phyloP scores from a whole-genome alignment of 2,797 vertebrate species.

The Ficedula albicollis region DNA sequence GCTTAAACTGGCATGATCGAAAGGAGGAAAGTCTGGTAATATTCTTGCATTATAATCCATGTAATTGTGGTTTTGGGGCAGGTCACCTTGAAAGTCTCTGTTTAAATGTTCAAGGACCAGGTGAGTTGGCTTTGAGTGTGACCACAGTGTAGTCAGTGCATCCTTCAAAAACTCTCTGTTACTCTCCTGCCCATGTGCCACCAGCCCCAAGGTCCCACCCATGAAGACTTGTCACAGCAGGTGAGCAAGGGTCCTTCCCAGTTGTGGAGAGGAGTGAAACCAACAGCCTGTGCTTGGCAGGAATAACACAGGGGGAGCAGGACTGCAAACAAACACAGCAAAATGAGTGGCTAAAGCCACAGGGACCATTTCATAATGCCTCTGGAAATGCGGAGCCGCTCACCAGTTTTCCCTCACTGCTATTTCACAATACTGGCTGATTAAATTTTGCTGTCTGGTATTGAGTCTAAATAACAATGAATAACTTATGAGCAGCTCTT shows the following conservation, averaged over 20 bases:
- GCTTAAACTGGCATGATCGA: background rate
- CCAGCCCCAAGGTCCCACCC: background rate
- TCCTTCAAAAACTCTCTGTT: background rate
- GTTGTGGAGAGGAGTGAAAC: background rate
- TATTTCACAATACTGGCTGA: background rate
- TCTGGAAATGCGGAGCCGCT: background rate
- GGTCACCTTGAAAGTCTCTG: background rate
- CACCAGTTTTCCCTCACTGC: background rate
- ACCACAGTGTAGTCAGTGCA: background rate
- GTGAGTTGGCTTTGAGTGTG: background rate
- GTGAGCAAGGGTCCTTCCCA: background rate
- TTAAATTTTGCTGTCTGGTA: conserved; percentile 52
- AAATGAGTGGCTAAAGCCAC: background rate
- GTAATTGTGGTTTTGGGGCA: accelerated
- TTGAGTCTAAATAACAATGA: conserved; percentile 53
- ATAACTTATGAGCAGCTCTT: conserved; percentile 25
- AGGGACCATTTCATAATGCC: background rate
- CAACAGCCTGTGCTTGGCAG: background rate
- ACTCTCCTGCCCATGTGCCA: background rate
- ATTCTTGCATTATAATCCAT: background rate
- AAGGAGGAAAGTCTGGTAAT: background rate
- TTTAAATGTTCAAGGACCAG: background rate
- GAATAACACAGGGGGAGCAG: background rate
- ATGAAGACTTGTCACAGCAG: background rate
- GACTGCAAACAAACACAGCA: background rate